Percentiles rank a stretch among this genome's conserved stretches.
Evolutionary conservation across 2,113 vertebrate species (phyloP).

Genomic region (Ceuthmochares aereus): DNA sequence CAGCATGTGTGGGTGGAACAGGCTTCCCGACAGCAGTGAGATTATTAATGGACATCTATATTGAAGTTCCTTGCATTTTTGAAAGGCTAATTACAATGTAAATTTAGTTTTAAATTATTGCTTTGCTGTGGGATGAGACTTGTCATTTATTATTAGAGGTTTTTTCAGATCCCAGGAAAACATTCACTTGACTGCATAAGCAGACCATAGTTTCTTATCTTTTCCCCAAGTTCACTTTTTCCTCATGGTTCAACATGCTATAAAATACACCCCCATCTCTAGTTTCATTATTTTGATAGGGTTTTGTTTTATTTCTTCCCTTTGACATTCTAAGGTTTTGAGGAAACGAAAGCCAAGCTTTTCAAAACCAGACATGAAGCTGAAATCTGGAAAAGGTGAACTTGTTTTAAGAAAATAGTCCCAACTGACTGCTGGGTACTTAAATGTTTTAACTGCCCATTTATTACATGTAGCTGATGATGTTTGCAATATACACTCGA

Average conservation of each 20-base stretch:
- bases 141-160: slow-evolving; percentile 72
- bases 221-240: slow-evolving; percentile 10
- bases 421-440: not conserved
- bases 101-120: slow-evolving; percentile 83
- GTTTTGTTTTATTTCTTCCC: not conserved
- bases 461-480: not conserved
- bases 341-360: not conserved
- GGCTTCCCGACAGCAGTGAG: slow-evolving; percentile 70
- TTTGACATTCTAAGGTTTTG: not conserved
- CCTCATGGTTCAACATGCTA: not conserved
- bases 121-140: slow-evolving; percentile 73
- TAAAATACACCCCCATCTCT: not conserved
- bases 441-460: not conserved
- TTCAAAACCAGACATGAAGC: not conserved
- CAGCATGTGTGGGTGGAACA: slow-evolving; percentile 77
- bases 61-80: slow-evolving; percentile 80
- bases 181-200: slow-evolving; percentile 39
- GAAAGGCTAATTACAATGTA: slow-evolving; percentile 84
- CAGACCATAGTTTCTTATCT: slow-evolving; percentile 31
- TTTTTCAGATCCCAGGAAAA: slow-evolving; percentile 48
- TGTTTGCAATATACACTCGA: not conserved
- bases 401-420: not conserved
- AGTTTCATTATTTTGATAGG: not conserved
- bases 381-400: slow-evolving; percentile 4
- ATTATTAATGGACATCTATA: slow-evolving; percentile 84